Percentiles rank a stretch among this genome's conserved stretches.
Evolutionary conservation across 2,113 vertebrate genomes (phyloP).

Genomic region (Macaca fascicularis): DNA sequence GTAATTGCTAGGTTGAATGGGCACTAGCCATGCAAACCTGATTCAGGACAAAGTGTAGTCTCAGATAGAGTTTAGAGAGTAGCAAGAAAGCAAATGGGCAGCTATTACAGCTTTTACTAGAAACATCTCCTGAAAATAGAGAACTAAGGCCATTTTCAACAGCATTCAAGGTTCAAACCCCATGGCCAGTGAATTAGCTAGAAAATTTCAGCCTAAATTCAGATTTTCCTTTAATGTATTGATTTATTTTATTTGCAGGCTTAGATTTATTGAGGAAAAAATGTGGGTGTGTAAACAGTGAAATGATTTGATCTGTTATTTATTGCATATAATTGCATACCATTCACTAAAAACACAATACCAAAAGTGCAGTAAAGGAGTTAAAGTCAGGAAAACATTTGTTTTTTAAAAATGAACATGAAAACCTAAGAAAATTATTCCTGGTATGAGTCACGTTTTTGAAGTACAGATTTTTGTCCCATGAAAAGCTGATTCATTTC

Average conservation of each 20-base stretch:
- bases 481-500: constrained; percentile 61
- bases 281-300: neutral
- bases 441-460: constrained; percentile 18
- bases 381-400: constrained; percentile 35
- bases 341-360: neutral
- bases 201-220: constrained; percentile 1
- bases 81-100: neutral
- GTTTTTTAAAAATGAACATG: constrained; percentile 46
- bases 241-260: constrained; percentile 5
- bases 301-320: neutral
- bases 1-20: neutral
- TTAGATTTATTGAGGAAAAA: neutral
- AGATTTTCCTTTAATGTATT: neutral
- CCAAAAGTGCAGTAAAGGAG: neutral
- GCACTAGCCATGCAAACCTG: neutral
- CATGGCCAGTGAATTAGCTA: neutral
- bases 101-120: neutral
- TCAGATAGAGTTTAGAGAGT: neutral
- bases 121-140: neutral
- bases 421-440: constrained; percentile 52
- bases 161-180: neutral
- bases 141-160: neutral
- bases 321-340: neutral
- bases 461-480: constrained; percentile 52
- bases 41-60: neutral